Evolutionary conservation across 1,140 invertebrate genomes (phyloP), one percentile per base, ranked within the genome.

Genomic region (Calycopis cecrops): DNA sequence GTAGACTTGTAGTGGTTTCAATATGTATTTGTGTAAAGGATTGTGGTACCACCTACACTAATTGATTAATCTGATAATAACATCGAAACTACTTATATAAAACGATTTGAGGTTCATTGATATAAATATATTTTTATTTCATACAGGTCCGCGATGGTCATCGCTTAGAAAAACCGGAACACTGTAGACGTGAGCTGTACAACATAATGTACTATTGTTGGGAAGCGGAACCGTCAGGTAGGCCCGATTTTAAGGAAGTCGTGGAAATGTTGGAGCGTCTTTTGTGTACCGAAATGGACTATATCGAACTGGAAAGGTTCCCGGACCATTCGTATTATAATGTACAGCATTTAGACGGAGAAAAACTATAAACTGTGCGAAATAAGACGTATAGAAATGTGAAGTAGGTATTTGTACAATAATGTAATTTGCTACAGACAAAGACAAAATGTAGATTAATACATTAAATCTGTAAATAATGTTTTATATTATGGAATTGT

Each of bases 141-240:
- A 55, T 49, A 16, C 70, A 94, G 92, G 94, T 96, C 0, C 89
- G 93, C 42, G 94, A 96, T 66, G 96, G 95, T 0, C 94, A 95
- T 72, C 90, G 95, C 12, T 77, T 97, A 9, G 96, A 97, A 61
- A 96, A 96, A 67, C 95, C 96, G 1, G 95, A 96, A 64, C 96
- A 97, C 65, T 97, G 96, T 74, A 90, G 94, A 37, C 88, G 95
- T 1, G 95, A 97, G 71, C 89, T 97, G 0, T 97, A 97, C 81
- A 97, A 97, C 67, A 96, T 97, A 40, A 97, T 97, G 95, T 97
- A 94, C 73, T 97, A 97, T 71, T 97, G 96, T 72, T 97, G 96
- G 96, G 94, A 95, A 56, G 92, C 94, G 18, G 92, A 96, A 71
- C 90, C 94, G 1, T 90, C 91, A 10, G 90, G 93, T 35, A 80